These are phyloP conservation scores for Semaprochilodus insignis DNA, from an alignment of 2,797 vertebrate species.

Conservation along the genomic window DNA sequence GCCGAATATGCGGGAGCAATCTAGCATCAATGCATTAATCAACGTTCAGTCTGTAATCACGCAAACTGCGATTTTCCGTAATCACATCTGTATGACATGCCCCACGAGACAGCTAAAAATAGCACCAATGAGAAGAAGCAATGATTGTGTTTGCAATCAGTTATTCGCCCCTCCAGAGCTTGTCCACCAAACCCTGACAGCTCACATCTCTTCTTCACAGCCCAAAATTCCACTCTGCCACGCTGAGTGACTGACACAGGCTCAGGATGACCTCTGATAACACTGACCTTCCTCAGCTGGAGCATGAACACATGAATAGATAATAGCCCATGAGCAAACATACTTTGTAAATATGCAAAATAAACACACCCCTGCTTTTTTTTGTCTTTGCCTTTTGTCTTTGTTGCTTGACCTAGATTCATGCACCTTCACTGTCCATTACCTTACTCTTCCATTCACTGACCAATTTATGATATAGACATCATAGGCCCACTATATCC, in stretches of 20 bases:
- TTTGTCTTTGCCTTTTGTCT: not conserved
- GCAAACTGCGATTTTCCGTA: not conserved
- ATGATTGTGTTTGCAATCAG: constrained; percentile 11
- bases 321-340: not conserved
- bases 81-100: not conserved
- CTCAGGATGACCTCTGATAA: constrained; percentile 1
- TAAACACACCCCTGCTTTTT: not conserved
- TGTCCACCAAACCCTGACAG: constrained; percentile 12
- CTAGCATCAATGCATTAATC: constrained; percentile 11
- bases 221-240: not conserved
- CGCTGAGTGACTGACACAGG: not conserved
- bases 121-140: not conserved
- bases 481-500: not conserved
- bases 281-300: not conserved
- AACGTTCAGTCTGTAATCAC: constrained; percentile 6
- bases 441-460: not conserved
- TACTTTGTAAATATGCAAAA: not conserved
- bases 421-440: not conserved
- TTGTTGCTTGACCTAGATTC: not conserved
- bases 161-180: constrained; percentile 27
- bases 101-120: not conserved
- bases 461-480: not conserved
- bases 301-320: not conserved
- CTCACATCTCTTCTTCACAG: constrained; percentile 4
- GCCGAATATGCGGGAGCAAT: not conserved